Evolutionary conservation across 1,140 invertebrate species (phyloP).

Genomic region (Atta texana): DNA sequence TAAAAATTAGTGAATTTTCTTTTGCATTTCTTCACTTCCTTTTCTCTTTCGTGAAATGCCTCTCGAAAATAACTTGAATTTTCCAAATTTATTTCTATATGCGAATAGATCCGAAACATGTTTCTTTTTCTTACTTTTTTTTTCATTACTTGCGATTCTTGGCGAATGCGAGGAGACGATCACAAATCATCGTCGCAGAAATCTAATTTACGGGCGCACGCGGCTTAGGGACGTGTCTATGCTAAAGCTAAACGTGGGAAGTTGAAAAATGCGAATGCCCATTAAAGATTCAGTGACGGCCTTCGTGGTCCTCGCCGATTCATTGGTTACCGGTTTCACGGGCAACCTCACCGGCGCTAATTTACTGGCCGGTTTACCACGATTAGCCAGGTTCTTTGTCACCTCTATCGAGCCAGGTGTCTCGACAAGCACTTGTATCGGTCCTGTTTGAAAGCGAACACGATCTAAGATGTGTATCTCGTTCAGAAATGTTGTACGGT

Average conservation of each 20-base stretch:
- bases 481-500: neutral
- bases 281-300: conserved; percentile 76
- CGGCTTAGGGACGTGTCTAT: conserved; percentile 74
- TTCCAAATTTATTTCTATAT: conserved; percentile 3
- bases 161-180: neutral
- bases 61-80: neutral
- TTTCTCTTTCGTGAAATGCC: neutral
- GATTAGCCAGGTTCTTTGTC: conserved; percentile 73
- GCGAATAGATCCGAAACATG: neutral
- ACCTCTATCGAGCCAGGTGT: conserved; percentile 30
- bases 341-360: conserved; percentile 61
- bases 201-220: conserved; percentile 80
- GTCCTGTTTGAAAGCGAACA: conserved; percentile 7
- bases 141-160: neutral
- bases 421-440: conserved; percentile 5
- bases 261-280: conserved; percentile 80
- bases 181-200: conserved; percentile 81
- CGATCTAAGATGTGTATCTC: conserved; percentile 9
- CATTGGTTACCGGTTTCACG: conserved; percentile 70
- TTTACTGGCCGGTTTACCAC: conserved; percentile 70
- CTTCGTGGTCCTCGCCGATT: conserved; percentile 67
- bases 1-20: neutral
- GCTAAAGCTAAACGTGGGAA: conserved; percentile 79
- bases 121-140: neutral
- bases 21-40: neutral